Percentiles rank a stretch among this genome's conserved stretches.
Evolutionary conservation across 2,113 vertebrate species (phyloP).

Genomic region (Pan troglodytes): NHGRI_mPanTro3-v2.1_pri NC_072421.2:40204501-40205000

Average conservation of each 20-base stretch:
- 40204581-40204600: slow-evolving; percentile 77
- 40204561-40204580: slow-evolving; percentile 66
- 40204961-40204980: slow-evolving; percentile 44
- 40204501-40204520: slow-evolving; percentile 79
- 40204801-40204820: slow-evolving; percentile 72
- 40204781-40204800: slow-evolving; percentile 68
- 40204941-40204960: slow-evolving; percentile 70
- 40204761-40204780: slow-evolving; percentile 57
- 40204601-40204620: slow-evolving; percentile 59
- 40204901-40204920: slow-evolving; percentile 77
- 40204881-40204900: slow-evolving; percentile 70
- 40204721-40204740: slow-evolving; percentile 59
- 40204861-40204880: slow-evolving; percentile 75
- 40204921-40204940: slow-evolving; percentile 66
- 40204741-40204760: slow-evolving; percentile 51
- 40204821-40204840: slow-evolving; percentile 77
- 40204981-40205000: slow-evolving; percentile 24
- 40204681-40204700: slow-evolving; percentile 72
- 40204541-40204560: slow-evolving; percentile 78
- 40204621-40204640: slow-evolving; percentile 57
- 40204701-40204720: slow-evolving; percentile 74
- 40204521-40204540: slow-evolving; percentile 70
- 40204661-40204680: slow-evolving; percentile 56
- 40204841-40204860: slow-evolving; percentile 77
- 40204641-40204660: slow-evolving; percentile 33